Percentiles rank a stretch among this genome's conserved stretches.
Conservation (phyloP, 2,888 invertebrate species). For the Drosophila kambysellisi region DNA sequence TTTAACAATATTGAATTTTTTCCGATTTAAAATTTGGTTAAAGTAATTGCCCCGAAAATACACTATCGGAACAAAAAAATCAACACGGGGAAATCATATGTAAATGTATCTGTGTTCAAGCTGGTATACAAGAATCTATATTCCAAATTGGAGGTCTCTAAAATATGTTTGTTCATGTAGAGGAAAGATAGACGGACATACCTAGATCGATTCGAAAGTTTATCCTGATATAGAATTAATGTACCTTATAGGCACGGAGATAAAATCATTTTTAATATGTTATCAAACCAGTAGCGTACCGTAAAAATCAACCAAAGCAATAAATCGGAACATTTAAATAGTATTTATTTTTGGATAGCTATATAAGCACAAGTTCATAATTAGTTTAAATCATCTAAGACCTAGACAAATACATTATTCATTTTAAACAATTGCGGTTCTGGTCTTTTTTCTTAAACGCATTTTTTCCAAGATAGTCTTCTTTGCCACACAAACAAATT, state of each 20-base stretch:
- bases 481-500: constrained; percentile 44
- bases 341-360: neutral
- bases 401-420: neutral
- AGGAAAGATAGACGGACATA: neutral
- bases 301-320: neutral
- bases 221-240: neutral
- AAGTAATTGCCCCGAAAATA: neutral
- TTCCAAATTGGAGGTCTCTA: neutral
- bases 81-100: neutral
- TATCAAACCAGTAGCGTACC: neutral
- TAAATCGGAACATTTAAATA: neutral
- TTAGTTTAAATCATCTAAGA: neutral
- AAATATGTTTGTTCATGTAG: neutral
- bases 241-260: neutral
- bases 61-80: neutral
- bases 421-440: constrained; percentile 3
- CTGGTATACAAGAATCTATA: neutral
- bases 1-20: no score
- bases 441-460: constrained; percentile 3
- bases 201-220: neutral
- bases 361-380: neutral
- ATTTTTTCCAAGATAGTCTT: constrained; percentile 15
- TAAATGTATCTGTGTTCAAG: neutral
- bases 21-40: neutral
- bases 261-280: neutral